Percentiles rank a stretch among this genome's conserved stretches.
phyloP scores from a whole-genome alignment of 2,888 invertebrate species.

The Asteroscopus sphinx region DNA sequence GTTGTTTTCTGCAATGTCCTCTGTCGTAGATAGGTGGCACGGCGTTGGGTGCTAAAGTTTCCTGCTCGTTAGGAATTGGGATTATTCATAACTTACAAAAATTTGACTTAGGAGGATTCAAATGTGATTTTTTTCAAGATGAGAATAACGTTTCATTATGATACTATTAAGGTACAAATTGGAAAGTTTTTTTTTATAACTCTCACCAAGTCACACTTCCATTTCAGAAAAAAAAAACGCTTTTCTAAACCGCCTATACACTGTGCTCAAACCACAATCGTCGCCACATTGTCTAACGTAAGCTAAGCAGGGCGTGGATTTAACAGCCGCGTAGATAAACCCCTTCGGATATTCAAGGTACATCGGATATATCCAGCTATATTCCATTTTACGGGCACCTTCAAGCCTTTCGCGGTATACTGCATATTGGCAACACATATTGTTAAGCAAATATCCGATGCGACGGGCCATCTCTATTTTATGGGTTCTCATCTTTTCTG shows the following conservation, averaged over 20 bases:
- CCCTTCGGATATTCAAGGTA: slow-evolving; percentile 59
- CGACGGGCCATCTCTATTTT: slow-evolving; percentile 59
- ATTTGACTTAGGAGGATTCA: too few relatives aligned
- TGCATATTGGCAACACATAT: slow-evolving; percentile 78
- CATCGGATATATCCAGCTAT: slow-evolving; percentile 59
- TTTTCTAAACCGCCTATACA: slow-evolving; percentile 13
- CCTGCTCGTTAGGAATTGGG: too few relatives aligned
- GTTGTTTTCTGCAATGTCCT: too few relatives aligned
- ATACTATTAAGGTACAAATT: too few relatives aligned
- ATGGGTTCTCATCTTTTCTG: slow-evolving; percentile 54
- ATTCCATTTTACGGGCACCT: slow-evolving; percentile 67
- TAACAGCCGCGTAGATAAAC: slow-evolving; percentile 56
- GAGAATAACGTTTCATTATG: too few relatives aligned
- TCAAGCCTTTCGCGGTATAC: slow-evolving; percentile 67
- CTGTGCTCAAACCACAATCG: slow-evolving; percentile 26
- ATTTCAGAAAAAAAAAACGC: slow-evolving; percentile 1
- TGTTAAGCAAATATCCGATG: slow-evolving; percentile 74
- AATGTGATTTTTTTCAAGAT: too few relatives aligned
- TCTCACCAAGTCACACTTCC: too few relatives aligned
- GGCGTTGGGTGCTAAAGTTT: too few relatives aligned
- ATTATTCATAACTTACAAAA: too few relatives aligned
- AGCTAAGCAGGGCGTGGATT: slow-evolving; percentile 54
- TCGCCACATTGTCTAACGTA: slow-evolving; percentile 67
- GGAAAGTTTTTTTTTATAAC: too few relatives aligned
- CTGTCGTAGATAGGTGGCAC: too few relatives aligned